Base-by-base conservation (phyloP, 2,888 invertebrate genomes). In the Dicycla oo region DNA sequence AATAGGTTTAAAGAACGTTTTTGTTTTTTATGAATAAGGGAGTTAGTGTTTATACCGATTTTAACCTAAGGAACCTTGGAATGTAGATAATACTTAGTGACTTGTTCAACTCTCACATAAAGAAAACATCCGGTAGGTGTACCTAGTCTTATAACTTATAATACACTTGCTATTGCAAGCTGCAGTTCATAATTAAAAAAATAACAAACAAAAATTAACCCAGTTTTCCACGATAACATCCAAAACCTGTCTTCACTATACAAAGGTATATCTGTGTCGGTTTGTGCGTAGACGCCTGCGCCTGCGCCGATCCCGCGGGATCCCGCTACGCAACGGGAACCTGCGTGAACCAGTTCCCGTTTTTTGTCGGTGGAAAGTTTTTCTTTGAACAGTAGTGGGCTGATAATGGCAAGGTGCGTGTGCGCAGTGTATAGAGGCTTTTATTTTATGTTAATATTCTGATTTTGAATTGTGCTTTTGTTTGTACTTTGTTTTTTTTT, bases 291-390 rank as follows among this genome's bases (percentile, higher is more conserved):
- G 67, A 77, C 51, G 68, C 65, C 65, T 62, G 76, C 62, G 68
- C 68, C 69, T 62, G 74, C 60, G 68, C 66, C 78, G 80, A 72
- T 77, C 86, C 77, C 57, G 66, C 84, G 72, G 82, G 80, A 82
- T 67, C 63, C 88, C 81, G 82, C 86, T 84, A 88, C 88, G 90
- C 92, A 93, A 93, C 93, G 93, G 93, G 93, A 93, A 75, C 88
- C 86, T 93, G 93, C 92, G 93, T 93, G 89, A 83, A 87, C 84
- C 86, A 84, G 87, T 84, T 81, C 67, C 51, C 64, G 67, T 70
- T 83, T 84, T 86, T 82, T 86, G 77, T 80, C 60, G 66, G 68
- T 69, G 68, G 75, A 81, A 80, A 82, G 77, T 75, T 82, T 79
- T 75, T 71, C 76, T 83, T 75, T 81, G 67, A 83, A 84, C 84